A percentile compares a stretch with the other conserved stretches of the same genome.
Evolutionary conservation across 2,113 vertebrate genomes (phyloP).

Genomic region (Speoplatyrhinus poulsoni): DNA sequence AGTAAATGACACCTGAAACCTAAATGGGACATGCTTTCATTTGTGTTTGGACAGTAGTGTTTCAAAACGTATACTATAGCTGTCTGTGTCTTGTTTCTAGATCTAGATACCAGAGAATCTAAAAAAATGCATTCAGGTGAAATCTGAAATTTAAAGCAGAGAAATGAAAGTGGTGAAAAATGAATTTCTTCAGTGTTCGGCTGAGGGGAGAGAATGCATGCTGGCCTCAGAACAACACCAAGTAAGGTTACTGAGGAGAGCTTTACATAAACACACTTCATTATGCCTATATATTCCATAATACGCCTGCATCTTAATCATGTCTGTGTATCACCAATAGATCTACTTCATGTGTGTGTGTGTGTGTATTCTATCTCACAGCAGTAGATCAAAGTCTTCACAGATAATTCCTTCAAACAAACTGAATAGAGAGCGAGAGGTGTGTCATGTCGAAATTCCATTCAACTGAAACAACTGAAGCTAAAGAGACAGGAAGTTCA

Average conservation of each 20-base stretch:
- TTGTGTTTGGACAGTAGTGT: no score
- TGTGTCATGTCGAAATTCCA: constrained; percentile 35
- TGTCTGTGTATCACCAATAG: not conserved
- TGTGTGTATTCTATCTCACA: constrained; percentile 4
- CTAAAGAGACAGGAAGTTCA: constrained; percentile 54
- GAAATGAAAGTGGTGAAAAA: constrained; percentile 15
- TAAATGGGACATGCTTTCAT: no score
- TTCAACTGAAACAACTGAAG: constrained; percentile 44
- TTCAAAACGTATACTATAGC: no score
- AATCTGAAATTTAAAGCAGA: constrained; percentile 28
- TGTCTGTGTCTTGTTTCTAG: no score
- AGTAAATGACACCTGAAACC: no score
- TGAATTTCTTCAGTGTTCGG: constrained; percentile 38
- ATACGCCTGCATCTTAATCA: no score
- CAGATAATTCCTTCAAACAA: constrained; percentile 1
- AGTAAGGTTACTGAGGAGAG: no score
- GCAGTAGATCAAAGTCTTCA: constrained; percentile 5
- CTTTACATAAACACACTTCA: no score
- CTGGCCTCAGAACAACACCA: no score
- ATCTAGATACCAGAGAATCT: no score
- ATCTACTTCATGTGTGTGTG: constrained; percentile 6
- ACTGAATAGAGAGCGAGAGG: constrained; percentile 16
- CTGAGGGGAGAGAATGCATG: constrained; percentile 22
- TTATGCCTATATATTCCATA: no score
- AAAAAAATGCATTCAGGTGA: constrained; percentile 25